Base-by-base conservation (phyloP, 1,140 invertebrate genomes). In the Drosophila watanabei region DNA sequence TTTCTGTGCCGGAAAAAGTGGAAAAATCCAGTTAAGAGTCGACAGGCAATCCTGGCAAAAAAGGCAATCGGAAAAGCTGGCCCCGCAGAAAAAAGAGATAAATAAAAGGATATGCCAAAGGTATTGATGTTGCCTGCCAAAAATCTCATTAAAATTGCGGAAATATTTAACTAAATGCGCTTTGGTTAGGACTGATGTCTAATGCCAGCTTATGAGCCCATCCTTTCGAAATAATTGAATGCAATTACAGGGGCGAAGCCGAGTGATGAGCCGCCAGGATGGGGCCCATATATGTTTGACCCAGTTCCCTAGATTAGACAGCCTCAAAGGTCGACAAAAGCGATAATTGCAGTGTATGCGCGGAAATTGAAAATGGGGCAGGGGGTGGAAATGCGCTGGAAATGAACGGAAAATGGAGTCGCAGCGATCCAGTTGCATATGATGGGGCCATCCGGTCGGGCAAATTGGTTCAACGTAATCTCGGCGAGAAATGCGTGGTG, bases 311-410 rank as follows among this genome's bases (percentile, higher is more conserved):
- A 41, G 69, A 63, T 66, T 66, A 65, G 68, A 73, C 61, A 70
- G 65, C 65, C 37, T 61, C 37, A 61, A 69, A n/a, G 32, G 20
- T 35, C 32, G 43, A 57, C 69, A 70, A 80, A 77, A 52, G 45
- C 65, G 52, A 78, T 87, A 89, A 87, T 89, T 84, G 77, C 87
- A 89, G 84, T 84, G 65, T 70, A 87, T 60, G 52, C 80, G 77
- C 68, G 80, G 81, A 88, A 89, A 88, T 87, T 82, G 84, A 79
- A 82, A 75, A 83, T 37, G 51, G 30, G 46, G 20, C 9, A 43
- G 58, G 5, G n/a, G 79, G 57, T 65, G 70, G 45, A 62, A 46
- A 46, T 28, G 32, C 41, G 16, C 32, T n/a, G 64, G 32, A 68
- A 80, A 63, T 57, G 35, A 51, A 35, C 61, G 75, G 70, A 83